Conservation (phyloP, 2,797 vertebrate genomes). For the Paratrypauchen microcephalus region DNA sequence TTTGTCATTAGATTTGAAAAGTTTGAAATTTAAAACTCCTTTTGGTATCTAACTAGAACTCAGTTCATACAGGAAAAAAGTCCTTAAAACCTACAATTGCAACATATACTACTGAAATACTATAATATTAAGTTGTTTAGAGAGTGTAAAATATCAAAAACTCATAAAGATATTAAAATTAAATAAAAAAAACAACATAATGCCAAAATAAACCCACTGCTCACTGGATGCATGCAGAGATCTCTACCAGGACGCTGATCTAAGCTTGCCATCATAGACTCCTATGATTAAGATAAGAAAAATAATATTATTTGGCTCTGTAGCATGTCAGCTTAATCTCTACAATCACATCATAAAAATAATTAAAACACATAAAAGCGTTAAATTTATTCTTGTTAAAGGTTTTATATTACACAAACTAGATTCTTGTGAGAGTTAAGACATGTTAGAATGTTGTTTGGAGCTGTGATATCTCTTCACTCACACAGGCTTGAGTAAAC, state of each 20-base stretch:
- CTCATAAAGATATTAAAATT: neutral
- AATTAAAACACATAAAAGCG: neutral
- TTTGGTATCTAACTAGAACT: neutral
- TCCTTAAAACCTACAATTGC: neutral
- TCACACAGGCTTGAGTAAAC: no score
- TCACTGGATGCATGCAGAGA: neutral
- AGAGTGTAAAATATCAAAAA: neutral
- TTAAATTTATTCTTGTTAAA: neutral
- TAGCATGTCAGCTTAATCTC: neutral
- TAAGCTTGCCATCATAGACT: neutral
- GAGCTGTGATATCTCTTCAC: no score
- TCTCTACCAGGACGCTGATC: neutral
- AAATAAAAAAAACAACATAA: neutral
- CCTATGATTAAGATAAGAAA: neutral
- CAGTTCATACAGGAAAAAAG: neutral
- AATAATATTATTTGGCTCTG: neutral
- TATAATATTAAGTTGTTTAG: neutral
- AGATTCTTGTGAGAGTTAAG: no score
- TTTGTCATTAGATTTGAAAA: slow-evolving; percentile 9
- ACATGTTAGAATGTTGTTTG: no score
- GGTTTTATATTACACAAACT: no score
- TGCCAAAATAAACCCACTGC: neutral
- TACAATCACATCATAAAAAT: neutral
- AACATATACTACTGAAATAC: neutral
- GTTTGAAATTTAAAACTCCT: slow-evolving; percentile 7